Conservation (phyloP, 2,888 invertebrate species). For the Saturnia japonica region DNA sequence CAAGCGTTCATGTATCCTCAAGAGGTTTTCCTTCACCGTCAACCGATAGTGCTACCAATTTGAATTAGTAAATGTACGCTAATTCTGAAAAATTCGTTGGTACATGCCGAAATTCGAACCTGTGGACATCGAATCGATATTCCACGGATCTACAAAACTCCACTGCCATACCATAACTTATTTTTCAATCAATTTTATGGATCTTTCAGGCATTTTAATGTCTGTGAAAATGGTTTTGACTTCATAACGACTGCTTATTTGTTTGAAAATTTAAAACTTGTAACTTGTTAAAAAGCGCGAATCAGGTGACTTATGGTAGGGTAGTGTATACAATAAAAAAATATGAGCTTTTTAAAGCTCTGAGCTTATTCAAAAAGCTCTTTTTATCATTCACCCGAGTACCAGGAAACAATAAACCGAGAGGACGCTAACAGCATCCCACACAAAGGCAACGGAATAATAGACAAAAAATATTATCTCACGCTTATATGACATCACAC, state of each 20-base stretch:
- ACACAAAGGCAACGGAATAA: conserved; percentile 15
- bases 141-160: too few relatives aligned
- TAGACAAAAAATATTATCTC: conserved; percentile 17
- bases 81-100: too few relatives aligned
- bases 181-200: background rate
- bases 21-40: too few relatives aligned
- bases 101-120: too few relatives aligned
- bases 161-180: too few relatives aligned
- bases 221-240: background rate
- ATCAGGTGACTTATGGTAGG: background rate
- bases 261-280: background rate
- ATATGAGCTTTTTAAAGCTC: too few relatives aligned
- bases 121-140: too few relatives aligned
- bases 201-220: background rate
- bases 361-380: conserved; percentile 3
- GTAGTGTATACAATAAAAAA: too few relatives aligned
- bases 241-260: background rate
- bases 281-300: background rate
- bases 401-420: conserved; percentile 18
- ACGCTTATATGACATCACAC: conserved; percentile 13
- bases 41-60: too few relatives aligned
- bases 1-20: too few relatives aligned
- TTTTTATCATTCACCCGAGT: background rate
- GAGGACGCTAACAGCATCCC: conserved; percentile 7
- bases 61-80: too few relatives aligned